phyloP scores from a whole-genome alignment of 1,140 invertebrate species.

The Hormaphis cornu region DNA sequence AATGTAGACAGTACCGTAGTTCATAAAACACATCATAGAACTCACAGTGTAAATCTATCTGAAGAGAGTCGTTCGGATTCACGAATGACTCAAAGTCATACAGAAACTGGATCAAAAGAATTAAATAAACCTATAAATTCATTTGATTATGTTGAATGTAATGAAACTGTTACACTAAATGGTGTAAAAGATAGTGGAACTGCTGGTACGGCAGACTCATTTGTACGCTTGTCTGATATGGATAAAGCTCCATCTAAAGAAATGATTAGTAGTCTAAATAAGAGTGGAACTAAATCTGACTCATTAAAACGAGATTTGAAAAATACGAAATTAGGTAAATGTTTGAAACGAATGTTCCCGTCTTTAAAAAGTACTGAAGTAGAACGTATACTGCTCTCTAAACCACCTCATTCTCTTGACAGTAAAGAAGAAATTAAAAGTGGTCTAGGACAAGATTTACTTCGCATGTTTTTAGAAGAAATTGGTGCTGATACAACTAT shows the following conservation, averaged over 20 bases:
- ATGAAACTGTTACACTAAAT: conserved; percentile 35
- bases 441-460: conserved; percentile 66
- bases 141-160: conserved; percentile 31
- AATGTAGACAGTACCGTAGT: conserved; percentile 40
- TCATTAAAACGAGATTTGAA: conserved; percentile 30
- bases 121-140: conserved; percentile 33
- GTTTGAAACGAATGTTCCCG: conserved; percentile 32
- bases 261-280: conserved; percentile 33
- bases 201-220: conserved; percentile 37
- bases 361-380: conserved; percentile 29
- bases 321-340: conserved; percentile 20
- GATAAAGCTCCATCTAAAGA: conserved; percentile 43
- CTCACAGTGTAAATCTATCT: conserved; percentile 50
- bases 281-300: conserved; percentile 33
- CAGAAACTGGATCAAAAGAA: conserved; percentile 31
- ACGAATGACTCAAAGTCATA: conserved; percentile 25
- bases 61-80: conserved; percentile 34
- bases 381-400: conserved; percentile 25
- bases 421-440: conserved; percentile 49
- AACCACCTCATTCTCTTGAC: conserved; percentile 44
- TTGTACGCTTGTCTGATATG: conserved; percentile 50
- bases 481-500: conserved; percentile 74
- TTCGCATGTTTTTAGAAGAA: conserved; percentile 82
- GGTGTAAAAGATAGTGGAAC: conserved; percentile 36
- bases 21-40: conserved; percentile 49